Base-by-base conservation (phyloP, 2,888 invertebrate genomes). In the Oithona nana region DNA sequence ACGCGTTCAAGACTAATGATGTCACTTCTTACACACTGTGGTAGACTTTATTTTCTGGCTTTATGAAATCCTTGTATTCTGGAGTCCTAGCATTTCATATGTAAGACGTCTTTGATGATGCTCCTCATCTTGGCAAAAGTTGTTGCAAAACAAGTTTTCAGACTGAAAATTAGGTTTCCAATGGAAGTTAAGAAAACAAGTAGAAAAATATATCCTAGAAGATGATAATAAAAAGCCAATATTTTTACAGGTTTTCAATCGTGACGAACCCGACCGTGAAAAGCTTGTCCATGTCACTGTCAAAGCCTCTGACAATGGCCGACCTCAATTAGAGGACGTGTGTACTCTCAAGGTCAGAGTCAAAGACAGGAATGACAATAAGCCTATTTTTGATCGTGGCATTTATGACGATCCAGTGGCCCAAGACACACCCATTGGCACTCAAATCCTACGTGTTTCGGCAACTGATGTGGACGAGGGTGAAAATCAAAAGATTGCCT, bases 401-500 rank as follows among this genome's bases (percentile, higher is more conserved):
- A 84, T 84, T 75, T 62, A 66, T 50, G 58, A 66, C 57, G n/a
- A 54, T 57, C 28, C 56, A 6, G 29, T 57, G 11, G 54, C 62
- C 16, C 62, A 56, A 78, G 88, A 89, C 74, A 77, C 83, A 68
- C 76, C 78, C 64, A 78, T 80, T 65, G 81, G 79, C 20, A 76
- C 80, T 63, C 84, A 85, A 71, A 86, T 90, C 65, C 86, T 88
- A 84, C 79, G 86, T 71, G 86, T 92, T 71, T 88, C 89, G 65
- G 90, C 92, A n/a, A 90, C 88, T 29, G 90, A 90, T 73, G 83
- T 88, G 67, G 93, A 94, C 71, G 86, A 89, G 71, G 88, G 90
- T n/a, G 83, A 84, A 71, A 95, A 95, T 76, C 88, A 89, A 65
- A 81, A 83, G 68, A 81, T 93, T 16, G 79, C 80, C 66, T 93